Conservation (phyloP, 2,113 vertebrate genomes). For the Xerus inauris region DNA sequence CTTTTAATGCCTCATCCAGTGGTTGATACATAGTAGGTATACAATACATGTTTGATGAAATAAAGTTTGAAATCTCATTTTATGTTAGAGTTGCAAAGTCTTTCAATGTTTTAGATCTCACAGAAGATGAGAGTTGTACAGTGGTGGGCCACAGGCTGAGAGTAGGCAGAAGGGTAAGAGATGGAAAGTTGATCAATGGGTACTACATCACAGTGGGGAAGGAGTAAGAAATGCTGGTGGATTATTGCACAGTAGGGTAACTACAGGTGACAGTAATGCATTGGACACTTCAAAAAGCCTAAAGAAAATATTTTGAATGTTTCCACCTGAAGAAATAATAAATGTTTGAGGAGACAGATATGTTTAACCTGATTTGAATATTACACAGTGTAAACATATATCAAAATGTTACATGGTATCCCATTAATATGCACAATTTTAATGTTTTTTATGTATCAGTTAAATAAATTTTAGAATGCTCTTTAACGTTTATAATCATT, state of each 20-base stretch:
- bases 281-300: background rate
- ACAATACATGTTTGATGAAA: background rate
- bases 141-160: background rate
- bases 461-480: background rate
- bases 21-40: background rate
- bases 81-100: background rate
- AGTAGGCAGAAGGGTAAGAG: background rate
- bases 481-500: background rate
- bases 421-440: background rate
- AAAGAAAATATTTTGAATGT: background rate
- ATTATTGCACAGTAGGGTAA: background rate
- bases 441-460: background rate
- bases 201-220: background rate
- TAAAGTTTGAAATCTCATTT: constrained; percentile 29
- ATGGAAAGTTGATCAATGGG: background rate
- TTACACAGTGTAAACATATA: background rate
- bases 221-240: background rate
- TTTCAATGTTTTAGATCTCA: background rate
- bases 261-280: background rate
- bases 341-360: background rate
- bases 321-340: background rate
- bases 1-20: background rate
- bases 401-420: background rate
- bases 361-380: background rate
- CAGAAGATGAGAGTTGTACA: background rate